These are phyloP conservation scores for Luffia ferchaultella DNA, from an alignment of 2,888 invertebrate species.

Conservation along the genomic window DNA sequence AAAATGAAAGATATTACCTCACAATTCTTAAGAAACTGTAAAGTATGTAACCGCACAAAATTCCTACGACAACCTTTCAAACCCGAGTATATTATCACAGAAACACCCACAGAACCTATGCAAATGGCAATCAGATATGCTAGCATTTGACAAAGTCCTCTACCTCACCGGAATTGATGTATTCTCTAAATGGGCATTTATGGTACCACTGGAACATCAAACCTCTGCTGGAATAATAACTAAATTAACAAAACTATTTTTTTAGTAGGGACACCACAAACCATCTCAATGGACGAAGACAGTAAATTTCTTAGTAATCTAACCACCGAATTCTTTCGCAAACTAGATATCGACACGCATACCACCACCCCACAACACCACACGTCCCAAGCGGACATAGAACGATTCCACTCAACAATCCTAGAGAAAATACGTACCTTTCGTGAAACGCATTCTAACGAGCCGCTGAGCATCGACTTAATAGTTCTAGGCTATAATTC, in stretches of 20 bases:
- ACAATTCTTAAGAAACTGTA: background rate
- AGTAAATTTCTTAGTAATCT: background rate
- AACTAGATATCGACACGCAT: background rate
- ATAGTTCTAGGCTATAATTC: too few relatives aligned
- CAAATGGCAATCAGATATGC: background rate
- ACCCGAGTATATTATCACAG: background rate
- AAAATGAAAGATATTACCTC: background rate
- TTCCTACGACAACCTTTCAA: background rate
- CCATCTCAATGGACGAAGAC: background rate
- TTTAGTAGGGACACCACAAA: background rate
- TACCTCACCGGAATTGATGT: background rate
- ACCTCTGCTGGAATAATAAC: background rate
- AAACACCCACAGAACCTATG: background rate
- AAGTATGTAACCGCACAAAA: conserved; percentile 1
- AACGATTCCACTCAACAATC: background rate
- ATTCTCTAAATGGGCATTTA: background rate
- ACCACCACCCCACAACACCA: background rate
- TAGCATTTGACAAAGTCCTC: background rate
- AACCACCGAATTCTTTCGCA: background rate
- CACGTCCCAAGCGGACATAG: background rate
- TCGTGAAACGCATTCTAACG: too few relatives aligned
- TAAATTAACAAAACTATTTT: background rate
- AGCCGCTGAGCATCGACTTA: too few relatives aligned
- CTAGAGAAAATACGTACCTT: too few relatives aligned
- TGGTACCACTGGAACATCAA: background rate